Evolutionary conservation across 2,797 vertebrate genomes (phyloP), one percentile per base, ranked within the genome.

Genomic region (Arctocebus calabarensis): DNA sequence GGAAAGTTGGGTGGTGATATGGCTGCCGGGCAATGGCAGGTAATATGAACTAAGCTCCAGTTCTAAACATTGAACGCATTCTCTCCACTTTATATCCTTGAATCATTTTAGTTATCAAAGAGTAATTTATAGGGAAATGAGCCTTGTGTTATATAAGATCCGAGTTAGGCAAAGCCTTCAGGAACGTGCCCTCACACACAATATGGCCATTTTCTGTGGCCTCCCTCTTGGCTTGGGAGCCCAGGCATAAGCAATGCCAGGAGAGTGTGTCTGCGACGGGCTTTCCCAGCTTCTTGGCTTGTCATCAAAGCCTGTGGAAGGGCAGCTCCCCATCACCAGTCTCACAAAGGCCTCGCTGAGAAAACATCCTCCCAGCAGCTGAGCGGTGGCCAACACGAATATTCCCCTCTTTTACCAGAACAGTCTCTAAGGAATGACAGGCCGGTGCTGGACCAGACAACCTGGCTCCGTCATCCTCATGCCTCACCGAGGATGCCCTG

Each of bases 281-380:
- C 94, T 91, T 68, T 91, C 93, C 52, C 17, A 34, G 48, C 37
- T 57, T 86, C 95, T 64, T 96, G 97, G 95, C 94, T 95, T 37
- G 45, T 81, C 96, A 93, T 96, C 96, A 96, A 95, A 97, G 94
- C 91, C 92, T 40, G 62, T 87, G 71, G 79, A 34, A 91, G 71
- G 85, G 84, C 92, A 84, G 71, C 40, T 71, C 84, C 84, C 81
- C 64, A 82, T 57, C 73, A 37, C 91, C 88, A 95, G 68, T 61
- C 93, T 93, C 37, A 2, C 73, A 68, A 66, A 91, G 83, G 66
- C 90, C 93, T 91, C 90, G 68, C 94, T 84, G 95, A 96, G 95
- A 59, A 96, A 93, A 89, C 96, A 84, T 96, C 95, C 83, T 90
- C 81, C 79, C 88, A 70, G 94, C 61, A 74, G 90, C 81, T 61